Evolutionary conservation across 1,140 invertebrate genomes (phyloP), one percentile per base, ranked within the genome.

Genomic region (Bursaphelenchus mucronatus): DNA sequence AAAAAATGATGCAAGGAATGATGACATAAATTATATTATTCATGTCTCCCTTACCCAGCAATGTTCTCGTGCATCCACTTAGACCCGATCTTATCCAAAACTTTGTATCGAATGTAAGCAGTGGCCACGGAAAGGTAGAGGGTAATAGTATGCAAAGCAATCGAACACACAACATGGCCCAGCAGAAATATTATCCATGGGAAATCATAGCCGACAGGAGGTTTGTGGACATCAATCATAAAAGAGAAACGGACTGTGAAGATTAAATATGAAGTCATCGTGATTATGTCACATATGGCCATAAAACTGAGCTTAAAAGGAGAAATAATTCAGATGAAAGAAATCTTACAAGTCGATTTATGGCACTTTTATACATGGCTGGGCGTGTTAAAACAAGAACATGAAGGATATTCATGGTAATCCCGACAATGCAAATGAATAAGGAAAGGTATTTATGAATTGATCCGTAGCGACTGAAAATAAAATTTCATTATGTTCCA

Each of bases 71-170:
- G 71, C 43, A 73, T 74, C 76, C 71, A 78, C 56, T 77, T 67
- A 13, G 50, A 62, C 30, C 73, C 64, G 13, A 75, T 44, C 17
- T 61, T 73, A 9, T 75, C 73, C 39, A 75, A 30, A 21, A 67
- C 74, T 59, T 75, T 75, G 55, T 75, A 78, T 0, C 73, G 71
- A 39, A 75, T 78, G 44, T 61, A 78, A 10, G 73, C 73, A 10
- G 70, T 75, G n/a, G 66, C 66, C 17, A 65, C 71, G 39, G 54
- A 59, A 46, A 79, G 58, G 43, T 79, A 75, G 8, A 75, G 55
- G 13, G 73, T 78, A 44, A 75, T 75, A 8, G 73, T 78, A 41
- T 75, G 73, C 17, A 75, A 51, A 30, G 76, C 73, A 43, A 75
- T 75, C 19, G 55, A 63, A 45, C 61, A 66, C 30, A 75, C 73